These are phyloP conservation scores for Anguilla marmorata DNA, from an alignment of 2,797 vertebrate genomes.

Conservation along the genomic window DNA sequence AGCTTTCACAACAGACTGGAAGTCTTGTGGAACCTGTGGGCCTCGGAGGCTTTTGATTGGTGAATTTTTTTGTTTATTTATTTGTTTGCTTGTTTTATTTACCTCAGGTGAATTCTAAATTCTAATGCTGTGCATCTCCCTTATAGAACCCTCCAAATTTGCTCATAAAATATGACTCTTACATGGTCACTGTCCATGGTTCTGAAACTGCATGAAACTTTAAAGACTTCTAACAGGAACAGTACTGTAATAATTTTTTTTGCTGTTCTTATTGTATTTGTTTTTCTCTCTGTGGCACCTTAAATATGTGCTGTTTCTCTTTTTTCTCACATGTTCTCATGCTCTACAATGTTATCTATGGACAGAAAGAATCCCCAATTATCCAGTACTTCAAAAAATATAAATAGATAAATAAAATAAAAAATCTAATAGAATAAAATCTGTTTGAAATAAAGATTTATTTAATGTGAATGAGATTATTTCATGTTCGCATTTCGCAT, in stretches of 20 bases:
- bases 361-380: not conserved
- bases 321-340: not conserved
- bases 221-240: not conserved
- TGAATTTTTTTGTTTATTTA: no score
- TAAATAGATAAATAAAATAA: no score
- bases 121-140: not conserved
- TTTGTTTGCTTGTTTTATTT: not conserved
- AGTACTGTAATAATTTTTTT: no score
- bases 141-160: not conserved
- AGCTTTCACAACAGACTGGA: not conserved
- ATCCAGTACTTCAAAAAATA: not conserved
- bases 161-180: not conserved
- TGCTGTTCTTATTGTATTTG: not conserved
- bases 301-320: not conserved
- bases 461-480: not conserved
- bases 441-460: not conserved
- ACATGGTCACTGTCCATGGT: not conserved
- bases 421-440: not conserved
- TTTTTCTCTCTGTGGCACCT: not conserved
- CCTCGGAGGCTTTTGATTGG: no score
- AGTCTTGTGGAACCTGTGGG: not conserved
- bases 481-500: not conserved
- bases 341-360: not conserved
- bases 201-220: not conserved
- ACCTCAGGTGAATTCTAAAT: not conserved